Evolutionary conservation across 2,797 vertebrate species (phyloP), one percentile per base, ranked within the genome.

Genomic region (Bovichtus diacanthus): DNA sequence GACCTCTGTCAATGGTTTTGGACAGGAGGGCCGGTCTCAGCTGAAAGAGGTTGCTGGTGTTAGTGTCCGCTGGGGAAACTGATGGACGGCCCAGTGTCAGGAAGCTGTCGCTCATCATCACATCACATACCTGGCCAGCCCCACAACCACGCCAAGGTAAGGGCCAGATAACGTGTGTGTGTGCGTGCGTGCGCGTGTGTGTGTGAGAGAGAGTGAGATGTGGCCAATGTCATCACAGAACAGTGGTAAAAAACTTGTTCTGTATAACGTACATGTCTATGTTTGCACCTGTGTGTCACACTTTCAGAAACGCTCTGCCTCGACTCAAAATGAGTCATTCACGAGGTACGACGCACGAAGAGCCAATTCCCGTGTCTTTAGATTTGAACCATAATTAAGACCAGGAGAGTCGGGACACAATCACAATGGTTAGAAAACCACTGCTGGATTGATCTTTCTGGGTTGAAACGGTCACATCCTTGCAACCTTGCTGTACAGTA

Each of bases 11-110:
- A 41, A 85, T 86, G 68, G 67, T 9, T 89, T 82, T 59, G 78
- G 88, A 92, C 91, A 92, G 87, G 68, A 67, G 21, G 81, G 74
- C 86, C 87, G 56, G 68, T 80, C 87, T 90, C 81, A 88, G 91
- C 92, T 90, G 83, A 87, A 92, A 91, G 76, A 74, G 67, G 76
- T 11, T 75, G 79, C 89, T 75, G 86, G 87, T 89, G 75, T 90
- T 76, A 77, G 71, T 90, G 60, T 82, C 66, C 43, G 12, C 73
- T 21, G 83, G 83, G 82, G 34, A 86, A 49, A 53, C 44, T 80
- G 86, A 91, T 29, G 73, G 85, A 84, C 87, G 76, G 74, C 64
- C 78, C 73, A 70, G 80, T 12, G 86, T 84, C 87, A 82, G 76
- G 85, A 88, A 47, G 34, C 78, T 86, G 88, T 86, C 88, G 11